Evolutionary conservation across 2,888 invertebrate species (phyloP).

Genomic region (Dysmachus trigonus): DNA sequence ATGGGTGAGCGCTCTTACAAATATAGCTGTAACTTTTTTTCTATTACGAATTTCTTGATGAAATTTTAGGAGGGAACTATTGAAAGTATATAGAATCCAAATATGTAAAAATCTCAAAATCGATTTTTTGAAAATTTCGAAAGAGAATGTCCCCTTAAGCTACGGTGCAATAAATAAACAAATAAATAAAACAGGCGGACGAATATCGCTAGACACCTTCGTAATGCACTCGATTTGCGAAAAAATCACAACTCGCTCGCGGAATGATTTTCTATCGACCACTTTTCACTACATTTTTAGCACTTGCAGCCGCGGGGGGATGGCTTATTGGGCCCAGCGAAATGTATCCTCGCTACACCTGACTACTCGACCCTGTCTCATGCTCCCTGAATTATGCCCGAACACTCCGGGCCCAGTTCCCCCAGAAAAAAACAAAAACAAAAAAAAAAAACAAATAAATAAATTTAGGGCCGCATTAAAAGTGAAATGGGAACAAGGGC

Average conservation of each 20-base stretch:
- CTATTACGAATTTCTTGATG: too few species aligned
- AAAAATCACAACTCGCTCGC: not conserved
- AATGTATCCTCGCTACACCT: not conserved
- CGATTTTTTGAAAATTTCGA: too few species aligned
- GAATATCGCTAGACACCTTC: not conserved
- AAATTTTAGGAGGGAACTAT: too few species aligned
- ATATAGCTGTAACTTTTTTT: too few species aligned
- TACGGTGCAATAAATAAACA: conserved; percentile 32
- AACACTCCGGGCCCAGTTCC: not conserved
- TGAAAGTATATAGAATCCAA: too few species aligned
- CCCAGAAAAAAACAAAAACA: too few species aligned
- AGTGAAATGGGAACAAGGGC: not conserved
- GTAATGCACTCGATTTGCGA: not conserved
- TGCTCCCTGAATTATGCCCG: not conserved
- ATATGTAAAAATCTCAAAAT: too few species aligned
- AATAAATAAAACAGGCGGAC: conserved; percentile 12
- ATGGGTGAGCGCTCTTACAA: too few species aligned
- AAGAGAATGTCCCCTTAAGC: too few species aligned
- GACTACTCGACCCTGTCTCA: not conserved
- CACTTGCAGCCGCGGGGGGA: not conserved
- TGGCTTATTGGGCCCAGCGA: not conserved
- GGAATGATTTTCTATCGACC: not conserved
- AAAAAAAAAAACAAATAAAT: too few species aligned
- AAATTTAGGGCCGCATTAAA: not conserved
- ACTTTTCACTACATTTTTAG: conserved; percentile 25